Conservation (phyloP, 2,797 vertebrate species). For the Hemitrygon akajei region DNA sequence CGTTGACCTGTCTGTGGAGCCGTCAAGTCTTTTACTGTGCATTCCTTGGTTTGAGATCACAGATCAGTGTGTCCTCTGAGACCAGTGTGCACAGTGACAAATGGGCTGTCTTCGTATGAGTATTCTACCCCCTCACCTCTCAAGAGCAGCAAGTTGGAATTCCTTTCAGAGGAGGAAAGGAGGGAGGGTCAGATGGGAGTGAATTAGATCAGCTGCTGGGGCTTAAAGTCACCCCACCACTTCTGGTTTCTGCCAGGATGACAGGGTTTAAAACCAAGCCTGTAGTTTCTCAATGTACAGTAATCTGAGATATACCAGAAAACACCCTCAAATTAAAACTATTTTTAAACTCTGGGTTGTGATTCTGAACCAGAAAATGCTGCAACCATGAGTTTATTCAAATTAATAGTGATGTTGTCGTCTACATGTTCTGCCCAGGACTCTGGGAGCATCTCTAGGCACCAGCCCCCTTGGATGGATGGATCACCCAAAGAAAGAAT, state of each 20-base stretch:
- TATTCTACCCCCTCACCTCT: neutral
- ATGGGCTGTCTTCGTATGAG: no score
- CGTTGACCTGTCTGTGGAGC: neutral
- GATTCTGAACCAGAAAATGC: neutral
- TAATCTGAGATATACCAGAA: neutral
- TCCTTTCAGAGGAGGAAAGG: neutral
- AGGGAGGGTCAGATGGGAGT: neutral
- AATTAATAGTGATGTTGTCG: neutral
- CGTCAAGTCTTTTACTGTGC: no score
- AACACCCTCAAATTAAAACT: conserved; percentile 13
- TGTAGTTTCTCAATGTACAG: neutral
- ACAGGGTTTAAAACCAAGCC: neutral
- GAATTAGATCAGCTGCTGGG: no score
- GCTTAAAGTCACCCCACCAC: neutral
- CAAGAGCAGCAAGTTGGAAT: neutral
- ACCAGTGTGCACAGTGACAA: no score
- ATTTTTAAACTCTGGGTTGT: neutral
- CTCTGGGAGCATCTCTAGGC: no score
- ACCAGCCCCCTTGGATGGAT: no score
- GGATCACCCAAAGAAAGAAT: no score
- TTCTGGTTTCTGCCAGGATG: neutral
- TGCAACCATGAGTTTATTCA: neutral
- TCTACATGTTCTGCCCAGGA: neutral
- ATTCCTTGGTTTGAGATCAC: no score
- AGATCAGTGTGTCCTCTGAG: no score